A percentile compares a stretch with the other conserved stretches of the same genome.
Evolutionary conservation across 2,797 vertebrate genomes (phyloP).

Genomic region (Tamandua tetradactyla): DNA sequence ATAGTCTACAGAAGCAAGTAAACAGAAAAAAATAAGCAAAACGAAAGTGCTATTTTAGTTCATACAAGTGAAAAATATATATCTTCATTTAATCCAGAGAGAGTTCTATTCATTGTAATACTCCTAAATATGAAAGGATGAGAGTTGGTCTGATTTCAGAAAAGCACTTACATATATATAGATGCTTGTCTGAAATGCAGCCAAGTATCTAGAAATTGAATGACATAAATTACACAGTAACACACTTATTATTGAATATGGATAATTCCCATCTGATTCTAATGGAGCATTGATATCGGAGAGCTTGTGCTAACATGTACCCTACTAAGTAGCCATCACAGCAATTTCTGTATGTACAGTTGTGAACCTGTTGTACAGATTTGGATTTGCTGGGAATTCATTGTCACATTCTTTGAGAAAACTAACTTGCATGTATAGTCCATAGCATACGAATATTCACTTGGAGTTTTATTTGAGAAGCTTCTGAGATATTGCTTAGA

Average conservation of each 20-base stretch:
- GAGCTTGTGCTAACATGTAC: background rate
- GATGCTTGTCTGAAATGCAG: background rate
- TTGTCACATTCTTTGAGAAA: background rate
- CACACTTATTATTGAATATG: background rate
- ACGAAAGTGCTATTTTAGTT: background rate
- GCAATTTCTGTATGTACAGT: accelerated
- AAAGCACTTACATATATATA: background rate
- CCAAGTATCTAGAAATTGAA: background rate
- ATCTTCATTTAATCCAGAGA: background rate
- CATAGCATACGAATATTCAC: background rate
- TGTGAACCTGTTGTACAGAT: background rate
- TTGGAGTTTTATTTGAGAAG: background rate
- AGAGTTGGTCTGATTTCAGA: background rate
- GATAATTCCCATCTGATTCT: background rate
- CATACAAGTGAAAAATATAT: background rate
- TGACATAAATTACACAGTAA: background rate
- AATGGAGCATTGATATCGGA: background rate
- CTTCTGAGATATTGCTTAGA: background rate
- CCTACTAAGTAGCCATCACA: background rate
- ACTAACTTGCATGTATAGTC: background rate
- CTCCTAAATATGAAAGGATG: background rate
- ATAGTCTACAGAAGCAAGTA: background rate
- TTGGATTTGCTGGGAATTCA: background rate
- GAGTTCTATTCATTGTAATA: background rate
- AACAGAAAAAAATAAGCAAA: background rate